These are phyloP conservation scores for Colletes latitarsis DNA, from an alignment of 1,140 invertebrate species.

Conservation along the genomic window DNA sequence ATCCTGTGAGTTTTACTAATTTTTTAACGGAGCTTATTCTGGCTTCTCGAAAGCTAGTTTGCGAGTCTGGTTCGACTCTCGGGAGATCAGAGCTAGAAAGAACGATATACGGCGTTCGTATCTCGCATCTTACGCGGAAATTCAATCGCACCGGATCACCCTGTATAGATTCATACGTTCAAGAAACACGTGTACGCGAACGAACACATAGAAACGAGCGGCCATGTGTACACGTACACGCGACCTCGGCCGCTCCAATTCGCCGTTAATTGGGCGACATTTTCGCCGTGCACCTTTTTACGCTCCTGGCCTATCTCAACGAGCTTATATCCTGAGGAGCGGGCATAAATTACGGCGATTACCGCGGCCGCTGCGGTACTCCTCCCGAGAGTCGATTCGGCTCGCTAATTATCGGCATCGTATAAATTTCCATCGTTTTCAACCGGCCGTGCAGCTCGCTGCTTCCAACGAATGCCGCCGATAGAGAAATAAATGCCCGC, in stretches of 20 bases:
- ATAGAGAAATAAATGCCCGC: slow-evolving; percentile 68
- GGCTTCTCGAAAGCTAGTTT: too few relatives aligned
- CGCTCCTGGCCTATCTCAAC: slow-evolving; percentile 76
- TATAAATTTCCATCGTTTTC: slow-evolving; percentile 69
- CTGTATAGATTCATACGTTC: slow-evolving; percentile 3
- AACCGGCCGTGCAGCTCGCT: slow-evolving; percentile 15
- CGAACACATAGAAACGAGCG: slow-evolving; percentile 17
- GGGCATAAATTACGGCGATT: slow-evolving; percentile 78
- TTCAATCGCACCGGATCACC: slow-evolving; percentile 18
- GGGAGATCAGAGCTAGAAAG: too few relatives aligned
- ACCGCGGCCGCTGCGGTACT: slow-evolving; percentile 66
- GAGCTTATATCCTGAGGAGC: slow-evolving; percentile 57
- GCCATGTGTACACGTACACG: slow-evolving; percentile 22
- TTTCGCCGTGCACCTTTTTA: slow-evolving; percentile 76
- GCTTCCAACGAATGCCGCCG: slow-evolving; percentile 59
- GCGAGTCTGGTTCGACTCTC: too few relatives aligned
- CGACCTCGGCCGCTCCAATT: slow-evolving; percentile 76
- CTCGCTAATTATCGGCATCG: slow-evolving; percentile 72
- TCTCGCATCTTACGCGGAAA: neutral
- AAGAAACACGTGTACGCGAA: neutral
- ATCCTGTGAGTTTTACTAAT: too few relatives aligned
- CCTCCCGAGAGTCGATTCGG: slow-evolving; percentile 59
- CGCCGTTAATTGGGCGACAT: slow-evolving; percentile 79
- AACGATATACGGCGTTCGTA: too few relatives aligned
- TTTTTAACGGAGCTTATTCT: too few relatives aligned